Base-by-base conservation (phyloP, 2,113 vertebrate genomes). In the Silurus glanis region DNA sequence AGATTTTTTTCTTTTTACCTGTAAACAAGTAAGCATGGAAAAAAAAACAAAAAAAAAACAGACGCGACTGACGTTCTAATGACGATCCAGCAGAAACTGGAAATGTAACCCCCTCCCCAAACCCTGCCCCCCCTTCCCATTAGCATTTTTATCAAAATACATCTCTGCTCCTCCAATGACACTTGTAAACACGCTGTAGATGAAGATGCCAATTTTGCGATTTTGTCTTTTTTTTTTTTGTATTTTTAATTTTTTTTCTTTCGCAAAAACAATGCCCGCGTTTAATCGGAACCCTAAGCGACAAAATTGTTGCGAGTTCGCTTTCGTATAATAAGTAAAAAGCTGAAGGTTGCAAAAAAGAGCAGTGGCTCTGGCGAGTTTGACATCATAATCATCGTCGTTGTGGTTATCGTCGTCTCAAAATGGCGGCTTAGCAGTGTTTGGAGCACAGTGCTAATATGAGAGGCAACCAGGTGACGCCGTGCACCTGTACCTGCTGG, bases 341-440 rank as follows among this genome's bases (percentile, higher is more conserved):
- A 88, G 82, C 75, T 83, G 64, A 80, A 87, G 80, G 59, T n/a
- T 47, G 81, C n/a, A 89, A 88, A 91, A 90, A 92, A 93, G 87
- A 93, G 90, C 90, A 88, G 92, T 91, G 88, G 90, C 90, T 90
- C 90, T 90, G 92, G 78, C 88, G 89, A 92, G 90, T 93, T 94
- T 95, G 94, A 95, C 95, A 95, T 95, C 94, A 95, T 94, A 88
- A 91, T 93, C 89, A 91, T 93, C 93, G 90, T 37, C 16, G 25
- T 83, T 12, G 19, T 83, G 10, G 13, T 66, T n/a, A 55, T 59
- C 59, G 49, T 83, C 19, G 19, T 84, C 82, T 66, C 69, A 90
- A 37, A 91, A 90, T 92, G 92, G 94, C 92, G 92, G 90, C 92
- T 37, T 94, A 90, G 95, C 93, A 80, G 84, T 91, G 83, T 92